Conservation (phyloP, 2,113 vertebrate genomes). For the Sceloporus undulatus region DNA sequence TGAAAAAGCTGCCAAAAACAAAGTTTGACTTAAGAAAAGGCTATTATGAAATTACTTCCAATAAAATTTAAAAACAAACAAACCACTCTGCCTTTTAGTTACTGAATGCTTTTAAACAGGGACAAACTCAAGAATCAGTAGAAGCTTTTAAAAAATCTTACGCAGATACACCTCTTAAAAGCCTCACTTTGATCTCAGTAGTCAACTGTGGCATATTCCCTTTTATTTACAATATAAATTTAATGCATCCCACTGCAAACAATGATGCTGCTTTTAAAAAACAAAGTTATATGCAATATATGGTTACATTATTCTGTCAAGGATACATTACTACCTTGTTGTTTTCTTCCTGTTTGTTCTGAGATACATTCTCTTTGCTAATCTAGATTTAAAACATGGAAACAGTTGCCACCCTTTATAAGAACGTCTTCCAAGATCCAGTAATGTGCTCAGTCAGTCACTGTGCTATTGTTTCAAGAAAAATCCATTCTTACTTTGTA, state of each 20-base stretch:
- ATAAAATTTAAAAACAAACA: conserved; percentile 55
- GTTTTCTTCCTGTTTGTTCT: conserved; percentile 53
- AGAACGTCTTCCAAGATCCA: conserved; percentile 6
- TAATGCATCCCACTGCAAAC: conserved; percentile 62
- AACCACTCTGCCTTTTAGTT: conserved; percentile 65
- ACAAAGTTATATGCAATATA: conserved; percentile 59
- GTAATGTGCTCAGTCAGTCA: neutral
- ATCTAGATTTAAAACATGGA: conserved; percentile 61
- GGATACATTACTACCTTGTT: conserved; percentile 44
- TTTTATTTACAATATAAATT: conserved; percentile 59
- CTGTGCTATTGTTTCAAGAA: neutral
- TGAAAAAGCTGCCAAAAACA: conserved; percentile 75
- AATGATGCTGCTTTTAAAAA: conserved; percentile 58
- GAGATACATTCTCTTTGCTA: conserved; percentile 59
- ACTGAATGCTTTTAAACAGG: conserved; percentile 72
- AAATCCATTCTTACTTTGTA: neutral
- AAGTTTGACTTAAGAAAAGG: conserved; percentile 74
- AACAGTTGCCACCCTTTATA: conserved; percentile 48
- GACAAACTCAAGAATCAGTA: conserved; percentile 63
- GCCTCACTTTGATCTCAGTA: conserved; percentile 60
- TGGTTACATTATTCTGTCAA: conserved; percentile 59
- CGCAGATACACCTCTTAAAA: conserved; percentile 65
- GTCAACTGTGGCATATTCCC: conserved; percentile 60
- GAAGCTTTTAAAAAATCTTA: conserved; percentile 68
- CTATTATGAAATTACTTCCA: conserved; percentile 69